Evolutionary conservation across 2,888 invertebrate genomes (phyloP).

Genomic region (Aphodius sticticus): DNA sequence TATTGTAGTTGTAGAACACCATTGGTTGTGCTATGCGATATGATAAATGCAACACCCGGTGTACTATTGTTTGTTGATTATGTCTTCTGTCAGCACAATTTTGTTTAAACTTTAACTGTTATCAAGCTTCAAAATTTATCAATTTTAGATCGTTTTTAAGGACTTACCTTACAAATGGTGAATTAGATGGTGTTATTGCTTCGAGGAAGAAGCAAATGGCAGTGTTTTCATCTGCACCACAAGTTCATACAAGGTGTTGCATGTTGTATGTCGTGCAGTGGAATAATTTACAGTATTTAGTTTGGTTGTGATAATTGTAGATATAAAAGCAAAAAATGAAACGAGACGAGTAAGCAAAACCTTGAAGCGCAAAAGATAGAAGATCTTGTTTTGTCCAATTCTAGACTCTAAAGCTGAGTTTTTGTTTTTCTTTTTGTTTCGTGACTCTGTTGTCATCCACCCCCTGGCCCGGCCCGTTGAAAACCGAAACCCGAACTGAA

Average conservation of each 20-base stretch:
- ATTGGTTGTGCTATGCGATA: not conserved
- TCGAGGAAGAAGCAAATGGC: too few relatives aligned
- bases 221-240: too few relatives aligned
- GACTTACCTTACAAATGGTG: too few relatives aligned
- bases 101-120: too few relatives aligned
- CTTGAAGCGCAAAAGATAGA: slow-evolving; percentile 9
- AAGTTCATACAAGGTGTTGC: too few relatives aligned
- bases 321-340: not conserved
- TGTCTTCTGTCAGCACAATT: too few relatives aligned
- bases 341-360: slow-evolving; percentile 11
- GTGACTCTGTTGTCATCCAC: slow-evolving; percentile 51
- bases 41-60: too few relatives aligned
- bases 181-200: too few relatives aligned
- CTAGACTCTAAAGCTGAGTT: slow-evolving; percentile 20
- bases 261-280: too few relatives aligned
- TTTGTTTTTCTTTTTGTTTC: slow-evolving; percentile 26
- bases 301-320: not conserved
- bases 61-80: too few relatives aligned
- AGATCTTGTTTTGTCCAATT: slow-evolving; percentile 10
- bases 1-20: not conserved
- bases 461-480: slow-evolving; percentile 55
- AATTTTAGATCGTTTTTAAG: too few relatives aligned
- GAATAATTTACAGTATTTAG: not conserved
- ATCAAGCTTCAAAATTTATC: too few relatives aligned
- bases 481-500: slow-evolving; percentile 27